phyloP scores from a whole-genome alignment of 2,797 vertebrate genomes.

The Artibeus jamaicensis region DNA sequence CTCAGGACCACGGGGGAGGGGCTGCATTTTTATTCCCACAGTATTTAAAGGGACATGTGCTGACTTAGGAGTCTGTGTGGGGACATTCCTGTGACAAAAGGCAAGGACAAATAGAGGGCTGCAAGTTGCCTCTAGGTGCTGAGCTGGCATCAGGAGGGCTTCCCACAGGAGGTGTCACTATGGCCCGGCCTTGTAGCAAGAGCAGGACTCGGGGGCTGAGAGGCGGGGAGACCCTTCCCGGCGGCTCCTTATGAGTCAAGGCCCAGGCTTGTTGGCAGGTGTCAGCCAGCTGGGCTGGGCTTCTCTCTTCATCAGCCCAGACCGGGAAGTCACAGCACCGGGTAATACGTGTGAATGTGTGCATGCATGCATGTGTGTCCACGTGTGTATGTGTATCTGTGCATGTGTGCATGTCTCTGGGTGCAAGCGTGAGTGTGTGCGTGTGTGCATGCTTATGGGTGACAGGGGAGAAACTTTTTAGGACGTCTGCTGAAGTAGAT shows the following conservation, averaged over 20 bases:
- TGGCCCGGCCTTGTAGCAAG: background rate
- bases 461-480: background rate
- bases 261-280: background rate
- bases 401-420: no score
- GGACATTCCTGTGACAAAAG: background rate
- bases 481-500: background rate
- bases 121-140: background rate
- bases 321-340: background rate
- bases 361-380: no score
- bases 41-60: background rate
- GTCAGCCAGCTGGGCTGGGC: background rate
- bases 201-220: no score
- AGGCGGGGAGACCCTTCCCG: background rate
- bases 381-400: no score
- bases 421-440: background rate
- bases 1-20: background rate
- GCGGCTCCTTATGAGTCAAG: background rate
- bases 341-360: fast-evolving
- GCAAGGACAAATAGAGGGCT: background rate
- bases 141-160: background rate
- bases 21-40: background rate
- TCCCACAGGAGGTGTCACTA: background rate
- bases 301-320: background rate
- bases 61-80: background rate
- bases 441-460: background rate